phyloP scores from a whole-genome alignment of 2,797 vertebrate species.

The Galaxias olidus region DNA sequence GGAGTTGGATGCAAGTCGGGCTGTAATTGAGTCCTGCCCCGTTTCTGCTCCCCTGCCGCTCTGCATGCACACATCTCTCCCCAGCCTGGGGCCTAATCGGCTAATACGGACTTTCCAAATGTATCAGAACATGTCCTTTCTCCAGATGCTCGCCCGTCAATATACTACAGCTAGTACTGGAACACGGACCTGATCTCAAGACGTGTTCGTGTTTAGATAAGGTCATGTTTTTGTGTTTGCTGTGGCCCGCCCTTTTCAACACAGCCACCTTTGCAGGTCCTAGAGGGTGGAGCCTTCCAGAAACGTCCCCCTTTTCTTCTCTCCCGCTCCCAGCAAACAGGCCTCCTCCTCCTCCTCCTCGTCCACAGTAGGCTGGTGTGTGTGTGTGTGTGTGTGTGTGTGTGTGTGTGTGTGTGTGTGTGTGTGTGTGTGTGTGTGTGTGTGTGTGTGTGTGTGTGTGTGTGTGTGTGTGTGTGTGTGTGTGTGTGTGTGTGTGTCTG shows the following conservation, averaged over 20 bases:
- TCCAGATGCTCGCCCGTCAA: too few species aligned
- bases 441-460: too few species aligned
- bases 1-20: background rate
- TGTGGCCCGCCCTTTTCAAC: too few species aligned
- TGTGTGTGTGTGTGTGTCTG: constrained; percentile 1
- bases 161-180: too few species aligned
- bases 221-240: too few species aligned
- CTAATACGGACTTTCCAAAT: too few species aligned
- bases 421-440: background rate
- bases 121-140: too few species aligned
- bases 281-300: constrained; percentile 43
- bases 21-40: background rate
- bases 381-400: background rate
- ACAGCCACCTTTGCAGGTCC: constrained; percentile 45
- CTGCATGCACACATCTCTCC: background rate
- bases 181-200: too few species aligned
- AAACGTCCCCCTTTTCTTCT: constrained; percentile 7
- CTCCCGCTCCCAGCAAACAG: constrained; percentile 46
- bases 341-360: constrained; percentile 44
- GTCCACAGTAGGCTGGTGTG: constrained; percentile 58
- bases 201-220: too few species aligned
- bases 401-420: constrained; percentile 31
- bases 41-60: background rate
- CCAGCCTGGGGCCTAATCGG: background rate
- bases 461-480: constrained; percentile 7